Evolutionary conservation across 2,797 vertebrate genomes (phyloP).

Genomic region (Malurus splendens): DNA sequence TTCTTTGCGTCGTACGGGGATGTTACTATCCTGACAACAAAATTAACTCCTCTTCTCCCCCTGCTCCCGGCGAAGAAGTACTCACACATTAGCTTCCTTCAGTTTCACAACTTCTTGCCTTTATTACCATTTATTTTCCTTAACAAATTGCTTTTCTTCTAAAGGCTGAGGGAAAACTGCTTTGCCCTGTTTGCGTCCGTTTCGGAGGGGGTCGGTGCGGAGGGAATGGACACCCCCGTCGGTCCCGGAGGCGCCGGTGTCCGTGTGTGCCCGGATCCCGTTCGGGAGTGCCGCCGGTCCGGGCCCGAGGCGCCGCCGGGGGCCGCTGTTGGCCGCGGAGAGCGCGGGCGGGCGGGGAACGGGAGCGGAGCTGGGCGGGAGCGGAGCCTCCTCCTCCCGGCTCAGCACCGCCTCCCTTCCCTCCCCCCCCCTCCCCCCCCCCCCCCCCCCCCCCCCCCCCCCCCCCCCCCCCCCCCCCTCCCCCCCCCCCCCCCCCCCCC

Average conservation of each 20-base stretch:
- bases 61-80: not conserved
- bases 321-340: constrained; percentile 19
- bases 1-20: not conserved
- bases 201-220: not conserved
- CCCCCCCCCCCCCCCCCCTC: not conserved
- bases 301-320: not conserved
- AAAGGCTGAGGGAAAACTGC: not conserved
- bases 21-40: not conserved
- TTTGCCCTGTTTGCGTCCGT: not conserved
- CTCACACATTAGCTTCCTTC: not conserved
- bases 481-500: not conserved
- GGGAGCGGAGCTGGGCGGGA: not conserved
- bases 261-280: not conserved
- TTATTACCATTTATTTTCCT: not conserved
- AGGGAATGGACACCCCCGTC: not conserved
- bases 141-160: not conserved
- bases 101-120: not conserved
- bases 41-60: not conserved
- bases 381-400: not conserved
- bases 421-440: not conserved
- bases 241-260: not conserved
- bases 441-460: too few species aligned
- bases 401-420: not conserved
- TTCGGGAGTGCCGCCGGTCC: not conserved
- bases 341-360: not conserved